Evolutionary conservation across 1,140 invertebrate genomes (phyloP).

Genomic region (Sitophilus oryzae): DNA sequence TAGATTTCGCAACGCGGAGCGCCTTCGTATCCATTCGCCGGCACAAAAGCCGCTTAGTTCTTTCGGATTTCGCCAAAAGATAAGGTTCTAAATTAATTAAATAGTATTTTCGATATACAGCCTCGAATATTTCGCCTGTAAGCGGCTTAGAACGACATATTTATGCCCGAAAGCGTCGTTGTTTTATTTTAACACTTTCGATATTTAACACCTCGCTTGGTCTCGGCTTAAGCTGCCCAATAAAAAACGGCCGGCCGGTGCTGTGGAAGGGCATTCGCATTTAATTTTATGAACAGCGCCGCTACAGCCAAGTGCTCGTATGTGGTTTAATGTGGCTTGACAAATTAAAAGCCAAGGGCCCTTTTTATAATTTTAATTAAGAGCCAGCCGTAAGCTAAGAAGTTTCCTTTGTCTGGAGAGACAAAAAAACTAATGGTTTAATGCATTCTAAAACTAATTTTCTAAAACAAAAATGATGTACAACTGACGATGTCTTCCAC

Average conservation of each 20-base stretch:
- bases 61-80: constrained; percentile 17
- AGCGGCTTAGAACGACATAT: constrained; percentile 21
- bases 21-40: too few species aligned
- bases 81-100: constrained; percentile 22
- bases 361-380: constrained; percentile 5
- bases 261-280: constrained; percentile 16
- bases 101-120: constrained; percentile 20
- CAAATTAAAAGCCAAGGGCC: not conserved
- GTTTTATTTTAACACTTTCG: constrained; percentile 20
- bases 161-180: constrained; percentile 17
- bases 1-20: too few species aligned
- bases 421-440: too few species aligned
- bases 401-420: not conserved
- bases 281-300: constrained; percentile 8
- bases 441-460: too few species aligned
- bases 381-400: not conserved
- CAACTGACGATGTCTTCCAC: too few species aligned
- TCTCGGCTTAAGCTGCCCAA: constrained; percentile 12
- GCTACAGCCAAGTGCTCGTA: not conserved
- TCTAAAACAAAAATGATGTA: too few species aligned
- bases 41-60: not conserved
- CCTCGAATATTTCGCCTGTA: constrained; percentile 14
- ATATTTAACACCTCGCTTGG: constrained; percentile 21
- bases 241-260: constrained; percentile 4
- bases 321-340: constrained; percentile 12